Conservation (phyloP, 2,113 vertebrate species). For the human region DNA sequence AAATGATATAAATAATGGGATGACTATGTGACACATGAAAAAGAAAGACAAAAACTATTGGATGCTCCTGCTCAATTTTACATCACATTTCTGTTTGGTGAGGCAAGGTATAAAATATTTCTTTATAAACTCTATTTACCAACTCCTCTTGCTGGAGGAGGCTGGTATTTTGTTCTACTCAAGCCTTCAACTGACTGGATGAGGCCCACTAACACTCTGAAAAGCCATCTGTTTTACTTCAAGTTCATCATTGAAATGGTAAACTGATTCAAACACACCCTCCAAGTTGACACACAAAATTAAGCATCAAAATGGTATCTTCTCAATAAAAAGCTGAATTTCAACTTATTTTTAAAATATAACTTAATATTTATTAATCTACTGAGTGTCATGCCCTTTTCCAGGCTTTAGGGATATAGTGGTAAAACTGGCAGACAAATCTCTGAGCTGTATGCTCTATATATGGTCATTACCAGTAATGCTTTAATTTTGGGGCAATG, state of each 20-base stretch:
- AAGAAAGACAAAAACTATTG: neutral
- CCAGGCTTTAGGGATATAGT: neutral
- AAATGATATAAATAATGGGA: neutral
- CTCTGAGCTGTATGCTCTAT: neutral
- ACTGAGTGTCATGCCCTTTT: neutral
- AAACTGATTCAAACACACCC: neutral
- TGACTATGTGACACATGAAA: neutral
- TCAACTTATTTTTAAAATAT: neutral
- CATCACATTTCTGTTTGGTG: neutral
- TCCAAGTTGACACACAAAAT: neutral
- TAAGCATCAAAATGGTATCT: neutral
- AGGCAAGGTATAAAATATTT: neutral
- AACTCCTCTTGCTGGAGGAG: neutral
- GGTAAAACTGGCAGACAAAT: neutral
- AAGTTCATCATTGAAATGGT: neutral
- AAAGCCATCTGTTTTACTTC: neutral
- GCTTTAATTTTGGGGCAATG: neutral
- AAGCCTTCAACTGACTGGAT: neutral
- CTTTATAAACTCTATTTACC: neutral
- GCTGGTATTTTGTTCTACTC: neutral
- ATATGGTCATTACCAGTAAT: neutral
- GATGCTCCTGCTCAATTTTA: neutral
- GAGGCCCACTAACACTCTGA: neutral
- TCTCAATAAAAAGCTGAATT: neutral
- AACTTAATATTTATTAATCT: neutral